A percentile compares a stretch with the other conserved stretches of the same genome.
Conservation (phyloP, 1,140 invertebrate species). For the Drosophila chauvacae region DNA sequence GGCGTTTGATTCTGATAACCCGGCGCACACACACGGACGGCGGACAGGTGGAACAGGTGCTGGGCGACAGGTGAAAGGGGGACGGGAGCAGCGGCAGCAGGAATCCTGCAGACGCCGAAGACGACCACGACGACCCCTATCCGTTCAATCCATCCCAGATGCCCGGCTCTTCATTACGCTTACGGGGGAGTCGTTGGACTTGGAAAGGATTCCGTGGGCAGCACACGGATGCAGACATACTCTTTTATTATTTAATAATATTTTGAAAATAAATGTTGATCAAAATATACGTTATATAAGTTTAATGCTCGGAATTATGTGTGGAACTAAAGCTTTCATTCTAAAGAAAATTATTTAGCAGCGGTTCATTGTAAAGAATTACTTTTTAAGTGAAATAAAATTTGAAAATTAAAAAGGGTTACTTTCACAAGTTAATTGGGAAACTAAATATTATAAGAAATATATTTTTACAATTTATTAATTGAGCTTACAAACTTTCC, state of each 20-base stretch:
- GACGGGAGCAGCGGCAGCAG: not conserved
- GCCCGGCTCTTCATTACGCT: constrained; percentile 42
- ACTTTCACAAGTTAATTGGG: too few species aligned
- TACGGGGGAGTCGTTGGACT: constrained; percentile 13
- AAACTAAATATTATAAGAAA: not conserved
- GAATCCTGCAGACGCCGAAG: constrained; percentile 15
- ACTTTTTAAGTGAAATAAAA: not conserved
- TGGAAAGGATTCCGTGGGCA: not conserved
- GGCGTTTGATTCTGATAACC: constrained; percentile 56
- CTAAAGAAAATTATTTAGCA: not conserved
- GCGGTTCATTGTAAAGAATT: not conserved
- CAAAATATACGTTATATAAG: not conserved
- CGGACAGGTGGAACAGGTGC: constrained; percentile 24
- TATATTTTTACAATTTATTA: not conserved
- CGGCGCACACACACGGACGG: constrained; percentile 36
- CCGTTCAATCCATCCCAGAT: constrained; percentile 32
- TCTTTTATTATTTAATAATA: not conserved
- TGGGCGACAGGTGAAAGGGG: not conserved
- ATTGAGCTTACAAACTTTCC: not conserved
- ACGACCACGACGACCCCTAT: constrained; percentile 11
- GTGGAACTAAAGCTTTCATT: too few species aligned
- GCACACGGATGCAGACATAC: not conserved
- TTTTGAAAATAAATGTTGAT: not conserved
- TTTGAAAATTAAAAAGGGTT: too few species aligned
- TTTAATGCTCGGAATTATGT: not conserved